Evolutionary conservation across 2,888 invertebrate species (phyloP).

Genomic region (Drosophila histrio): DNA sequence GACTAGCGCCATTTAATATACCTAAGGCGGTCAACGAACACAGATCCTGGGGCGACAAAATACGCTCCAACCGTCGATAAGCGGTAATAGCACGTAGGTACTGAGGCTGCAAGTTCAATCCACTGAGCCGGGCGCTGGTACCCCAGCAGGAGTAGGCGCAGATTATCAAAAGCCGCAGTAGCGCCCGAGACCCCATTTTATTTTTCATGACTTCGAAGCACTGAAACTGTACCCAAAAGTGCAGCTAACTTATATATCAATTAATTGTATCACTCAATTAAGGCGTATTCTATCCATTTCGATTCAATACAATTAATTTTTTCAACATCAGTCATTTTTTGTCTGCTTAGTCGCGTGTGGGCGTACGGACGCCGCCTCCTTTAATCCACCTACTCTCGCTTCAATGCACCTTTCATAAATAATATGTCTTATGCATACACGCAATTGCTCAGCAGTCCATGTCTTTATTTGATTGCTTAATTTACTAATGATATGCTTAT

Average conservation of each 20-base stretch:
- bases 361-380: slow-evolving; percentile 15
- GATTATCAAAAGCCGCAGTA: slow-evolving; percentile 39
- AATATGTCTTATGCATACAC: neutral
- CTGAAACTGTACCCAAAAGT: slow-evolving; percentile 45
- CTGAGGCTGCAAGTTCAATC: slow-evolving; percentile 71
- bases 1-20: slow-evolving; percentile 80
- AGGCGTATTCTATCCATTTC: neutral
- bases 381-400: slow-evolving; percentile 28
- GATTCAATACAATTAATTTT: slow-evolving; percentile 1
- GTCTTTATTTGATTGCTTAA: slow-evolving; percentile 27
- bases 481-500: slow-evolving; percentile 34
- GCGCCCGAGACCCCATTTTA: slow-evolving; percentile 21
- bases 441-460: slow-evolving; percentile 34
- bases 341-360: slow-evolving; percentile 45
- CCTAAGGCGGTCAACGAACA: slow-evolving; percentile 79
- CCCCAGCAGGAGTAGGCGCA: slow-evolving; percentile 28
- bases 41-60: slow-evolving; percentile 75
- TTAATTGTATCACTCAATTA: slow-evolving; percentile 1
- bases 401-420: slow-evolving; percentile 37
- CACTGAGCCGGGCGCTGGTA: slow-evolving; percentile 17
- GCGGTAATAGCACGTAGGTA: slow-evolving; percentile 77
- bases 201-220: slow-evolving; percentile 31
- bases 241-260: slow-evolving; percentile 41
- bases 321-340: slow-evolving; percentile 10
- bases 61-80: slow-evolving; percentile 78